These are phyloP conservation scores for Dendrocopos noguchii DNA, from an alignment of 2,113 vertebrate species.

Conservation along the genomic window DNA sequence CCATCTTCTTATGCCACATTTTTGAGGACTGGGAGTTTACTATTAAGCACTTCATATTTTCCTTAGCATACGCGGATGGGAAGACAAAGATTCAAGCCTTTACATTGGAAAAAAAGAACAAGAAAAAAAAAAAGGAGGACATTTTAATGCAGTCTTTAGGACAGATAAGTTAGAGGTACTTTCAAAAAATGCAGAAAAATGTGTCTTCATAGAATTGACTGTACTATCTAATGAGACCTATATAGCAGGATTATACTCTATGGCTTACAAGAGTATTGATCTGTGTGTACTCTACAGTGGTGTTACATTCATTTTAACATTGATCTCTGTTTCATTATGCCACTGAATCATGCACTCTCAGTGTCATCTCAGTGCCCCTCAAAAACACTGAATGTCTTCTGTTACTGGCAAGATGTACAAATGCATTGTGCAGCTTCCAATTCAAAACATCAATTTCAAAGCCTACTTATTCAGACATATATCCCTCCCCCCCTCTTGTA, in stretches of 20 bases:
- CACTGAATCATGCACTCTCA: conserved; percentile 51
- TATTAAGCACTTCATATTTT: neutral
- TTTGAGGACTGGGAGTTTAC: neutral
- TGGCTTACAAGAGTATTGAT: conserved; percentile 70
- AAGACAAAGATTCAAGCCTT: neutral
- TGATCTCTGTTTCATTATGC: conserved; percentile 68
- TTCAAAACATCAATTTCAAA: conserved; percentile 19
- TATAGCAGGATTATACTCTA: conserved; percentile 47
- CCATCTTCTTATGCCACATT: neutral
- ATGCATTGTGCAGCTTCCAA: neutral
- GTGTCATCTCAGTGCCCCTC: conserved; percentile 44
- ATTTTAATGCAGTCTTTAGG: conserved; percentile 13
- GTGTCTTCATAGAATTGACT: conserved; percentile 30
- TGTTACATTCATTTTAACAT: conserved; percentile 66
- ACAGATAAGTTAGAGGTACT: conserved; percentile 29
- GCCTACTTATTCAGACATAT: neutral
- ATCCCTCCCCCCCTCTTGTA: neutral
- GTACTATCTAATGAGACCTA: conserved; percentile 39
- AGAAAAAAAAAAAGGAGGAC: neutral
- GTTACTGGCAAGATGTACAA: conserved; percentile 16
- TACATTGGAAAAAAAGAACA: neutral
- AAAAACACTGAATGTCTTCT: conserved; percentile 11
- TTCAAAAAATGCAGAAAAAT: conserved; percentile 42
- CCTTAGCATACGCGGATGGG: neutral
- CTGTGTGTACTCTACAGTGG: conserved; percentile 53